Base-by-base conservation (phyloP, 2,888 invertebrate species). In the Imbricaverruca yamaguchii region DNA sequence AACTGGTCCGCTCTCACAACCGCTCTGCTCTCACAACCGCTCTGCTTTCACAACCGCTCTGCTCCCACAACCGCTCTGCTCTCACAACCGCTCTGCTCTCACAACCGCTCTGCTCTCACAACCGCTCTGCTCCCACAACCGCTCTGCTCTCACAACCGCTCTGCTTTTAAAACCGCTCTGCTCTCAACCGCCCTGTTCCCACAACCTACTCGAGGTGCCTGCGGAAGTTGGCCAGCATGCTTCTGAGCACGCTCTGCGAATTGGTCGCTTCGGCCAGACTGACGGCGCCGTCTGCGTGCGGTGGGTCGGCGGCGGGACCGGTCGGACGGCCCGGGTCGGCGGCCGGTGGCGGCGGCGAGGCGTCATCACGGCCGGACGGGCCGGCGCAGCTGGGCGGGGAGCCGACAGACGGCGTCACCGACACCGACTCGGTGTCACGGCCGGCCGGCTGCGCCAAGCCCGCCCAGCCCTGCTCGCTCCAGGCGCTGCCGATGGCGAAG, bases 231-330 rank as follows among this genome's bases (percentile, higher is more conserved):
- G 53, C 74, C 55, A 74, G 55, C 74, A 74, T 74, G 15, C 18
- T 21, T 8, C 74, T 7, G 15, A 74, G 74, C 18, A 74, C 74
- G 74, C 74, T 74, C 12, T 74, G 53, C 21, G 74, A 74, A 21
- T 74, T 74, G 21, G 74, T 74, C 8, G 53, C 74, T 4, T 74
- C 74, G 10, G 74, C 74, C 74, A 74, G 74, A 18, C 74, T 74
- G 39, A 12, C 69, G 39, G 15, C 53, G 25, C 15, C 15, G 39
- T 39, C 39, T 1, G 15, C 15, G 15, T 39, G 53, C 53, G 15
- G 39, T 0, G 69, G 12, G 13, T 6, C 67, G 15, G 18, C 15
- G 7, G 61, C 15, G 18, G 61, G 15, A 18, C 61, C 61, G 61
- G 61, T 18, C 61, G 13, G 18, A 15, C 18, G 18, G 15, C 1